Evolutionary conservation across 2,113 vertebrate species (phyloP).

Genomic region (Takifugu flavidus): DNA sequence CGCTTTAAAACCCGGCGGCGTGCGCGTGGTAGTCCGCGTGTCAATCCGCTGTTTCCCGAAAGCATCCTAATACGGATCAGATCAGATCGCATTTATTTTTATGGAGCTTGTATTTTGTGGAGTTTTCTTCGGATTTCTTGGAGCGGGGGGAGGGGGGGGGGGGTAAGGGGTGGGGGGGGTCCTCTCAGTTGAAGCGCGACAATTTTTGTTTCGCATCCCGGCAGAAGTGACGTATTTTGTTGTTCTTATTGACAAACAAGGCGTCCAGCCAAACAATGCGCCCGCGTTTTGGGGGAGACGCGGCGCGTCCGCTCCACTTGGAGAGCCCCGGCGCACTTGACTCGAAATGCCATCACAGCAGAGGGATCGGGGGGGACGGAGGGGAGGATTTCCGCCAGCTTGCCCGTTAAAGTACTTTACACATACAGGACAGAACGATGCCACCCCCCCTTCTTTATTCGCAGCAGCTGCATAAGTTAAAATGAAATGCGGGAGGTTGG

Average conservation of each 20-base stretch:
- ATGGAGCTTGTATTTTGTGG: too few species aligned
- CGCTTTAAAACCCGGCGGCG: constrained; percentile 35
- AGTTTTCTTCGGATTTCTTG: too few species aligned
- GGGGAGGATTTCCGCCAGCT: constrained; percentile 44
- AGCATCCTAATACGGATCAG: too few species aligned
- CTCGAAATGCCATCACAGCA: constrained; percentile 64
- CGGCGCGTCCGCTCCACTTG: constrained; percentile 36
- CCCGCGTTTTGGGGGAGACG: constrained; percentile 41
- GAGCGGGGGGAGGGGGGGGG: too few species aligned
- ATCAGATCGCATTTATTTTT: too few species aligned
- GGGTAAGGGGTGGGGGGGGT: not conserved
- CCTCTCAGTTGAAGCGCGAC: not conserved
- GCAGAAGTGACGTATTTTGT: constrained; percentile 40
- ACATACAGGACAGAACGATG: constrained; percentile 41
- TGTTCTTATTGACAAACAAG: constrained; percentile 4
- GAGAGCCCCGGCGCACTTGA: constrained; percentile 40
- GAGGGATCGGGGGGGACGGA: constrained; percentile 55
- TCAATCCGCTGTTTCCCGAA: not conserved
- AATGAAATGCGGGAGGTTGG: constrained; percentile 43
- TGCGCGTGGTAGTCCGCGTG: constrained; percentile 40
- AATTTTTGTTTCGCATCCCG: not conserved
- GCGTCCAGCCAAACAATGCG: constrained; percentile 39
- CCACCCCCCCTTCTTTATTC: constrained; percentile 34
- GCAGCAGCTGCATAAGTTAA: constrained; percentile 45
- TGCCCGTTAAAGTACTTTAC: constrained; percentile 49